Evolutionary conservation across 2,888 invertebrate species (phyloP).

Genomic region (Ypsolopha scabrella): DNA sequence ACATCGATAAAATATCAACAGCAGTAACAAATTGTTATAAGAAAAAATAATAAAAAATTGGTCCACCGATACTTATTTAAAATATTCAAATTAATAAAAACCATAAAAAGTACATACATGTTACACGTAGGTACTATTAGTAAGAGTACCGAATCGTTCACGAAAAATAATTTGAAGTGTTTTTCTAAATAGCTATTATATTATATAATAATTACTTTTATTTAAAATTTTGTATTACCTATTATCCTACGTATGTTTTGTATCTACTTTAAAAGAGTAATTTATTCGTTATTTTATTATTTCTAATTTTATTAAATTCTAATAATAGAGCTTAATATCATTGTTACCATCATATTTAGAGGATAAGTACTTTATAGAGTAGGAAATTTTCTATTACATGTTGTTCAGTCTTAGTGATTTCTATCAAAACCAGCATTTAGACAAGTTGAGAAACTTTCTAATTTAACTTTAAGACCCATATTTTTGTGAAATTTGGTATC

Average conservation of each 20-base stretch:
- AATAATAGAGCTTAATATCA: too few species aligned
- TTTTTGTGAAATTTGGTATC: too few species aligned
- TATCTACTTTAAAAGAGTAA: neutral
- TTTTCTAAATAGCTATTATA: neutral
- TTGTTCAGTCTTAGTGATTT: slow-evolving; percentile 49
- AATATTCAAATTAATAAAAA: neutral
- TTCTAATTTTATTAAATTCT: neutral
- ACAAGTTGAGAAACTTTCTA: slow-evolving; percentile 4
- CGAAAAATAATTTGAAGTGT: neutral
- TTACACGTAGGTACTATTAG: too few species aligned
- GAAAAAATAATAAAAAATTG: neutral
- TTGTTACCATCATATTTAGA: slow-evolving; percentile 1
- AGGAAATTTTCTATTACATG: slow-evolving; percentile 14
- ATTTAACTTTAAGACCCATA: slow-evolving; percentile 11
- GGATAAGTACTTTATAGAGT: slow-evolving; percentile 42
- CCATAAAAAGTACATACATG: neutral
- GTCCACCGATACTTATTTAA: neutral
- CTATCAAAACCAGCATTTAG: slow-evolving; percentile 21
- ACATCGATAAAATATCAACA: neutral
- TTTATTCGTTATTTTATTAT: neutral
- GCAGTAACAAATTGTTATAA: too few species aligned
- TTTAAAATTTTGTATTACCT: too few species aligned
- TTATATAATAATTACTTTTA: neutral
- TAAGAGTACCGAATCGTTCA: neutral
- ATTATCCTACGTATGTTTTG: neutral